These are phyloP conservation scores for Drosophila paulistorum DNA, from an alignment of 1,140 invertebrate genomes.

Conservation along the genomic window DNA sequence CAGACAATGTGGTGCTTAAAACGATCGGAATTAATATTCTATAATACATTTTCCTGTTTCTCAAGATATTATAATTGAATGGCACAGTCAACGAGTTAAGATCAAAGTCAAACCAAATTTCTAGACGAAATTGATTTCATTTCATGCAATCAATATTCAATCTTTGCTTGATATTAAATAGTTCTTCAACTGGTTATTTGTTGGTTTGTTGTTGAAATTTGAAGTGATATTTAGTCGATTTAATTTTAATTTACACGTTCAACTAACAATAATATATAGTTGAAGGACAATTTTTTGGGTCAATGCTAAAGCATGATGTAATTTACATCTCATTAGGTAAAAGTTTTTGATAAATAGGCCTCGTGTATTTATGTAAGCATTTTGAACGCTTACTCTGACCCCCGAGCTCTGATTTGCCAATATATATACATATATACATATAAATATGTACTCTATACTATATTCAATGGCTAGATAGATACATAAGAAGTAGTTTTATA, in stretches of 20 bases:
- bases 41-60: conserved; percentile 6
- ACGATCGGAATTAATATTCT: not conserved
- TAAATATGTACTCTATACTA: conserved; percentile 15
- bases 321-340: conserved; percentile 9
- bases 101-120: conserved; percentile 1
- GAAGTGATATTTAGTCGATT: too few relatives aligned
- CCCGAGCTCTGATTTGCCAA: conserved; percentile 19
- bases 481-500: conserved; percentile 29
- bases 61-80: not conserved
- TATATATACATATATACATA: not conserved
- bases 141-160: not conserved
- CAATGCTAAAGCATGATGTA: not conserved
- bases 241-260: too few relatives aligned
- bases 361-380: conserved; percentile 5
- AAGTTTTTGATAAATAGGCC: not conserved
- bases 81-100: not conserved
- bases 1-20: not conserved
- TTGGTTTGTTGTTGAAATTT: too few relatives aligned
- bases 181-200: not conserved
- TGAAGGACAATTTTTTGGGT: not conserved
- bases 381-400: not conserved
- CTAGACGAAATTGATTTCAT: not conserved
- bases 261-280: too few relatives aligned
- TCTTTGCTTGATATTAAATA: not conserved
- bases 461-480: conserved; percentile 19